phyloP scores from a whole-genome alignment of 1,140 invertebrate species.

The Magallana ariakensis region DNA sequence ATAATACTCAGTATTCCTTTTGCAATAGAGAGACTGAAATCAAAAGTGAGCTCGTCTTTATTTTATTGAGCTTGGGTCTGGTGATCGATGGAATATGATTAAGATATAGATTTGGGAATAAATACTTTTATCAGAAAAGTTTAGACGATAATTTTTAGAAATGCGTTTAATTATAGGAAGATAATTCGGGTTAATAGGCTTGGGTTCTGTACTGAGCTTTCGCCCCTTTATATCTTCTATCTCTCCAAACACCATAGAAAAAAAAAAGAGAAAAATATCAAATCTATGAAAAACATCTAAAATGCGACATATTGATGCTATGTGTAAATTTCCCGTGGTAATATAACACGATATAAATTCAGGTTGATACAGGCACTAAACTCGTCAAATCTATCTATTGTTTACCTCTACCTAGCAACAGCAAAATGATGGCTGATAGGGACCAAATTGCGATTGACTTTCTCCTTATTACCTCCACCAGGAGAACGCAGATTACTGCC shows the following conservation, averaged over 20 bases:
- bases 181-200: too few species aligned
- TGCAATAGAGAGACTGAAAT: too few species aligned
- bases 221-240: not conserved
- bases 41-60: too few species aligned
- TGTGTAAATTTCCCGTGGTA: not conserved
- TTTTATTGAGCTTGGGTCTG: too few species aligned
- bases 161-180: too few species aligned
- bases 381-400: conserved; percentile 1
- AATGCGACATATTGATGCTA: not conserved
- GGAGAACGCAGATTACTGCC: not conserved
- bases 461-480: not conserved
- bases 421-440: not conserved
- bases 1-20: too few species aligned
- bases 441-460: not conserved
- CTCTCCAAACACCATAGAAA: not conserved
- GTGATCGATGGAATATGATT: too few species aligned
- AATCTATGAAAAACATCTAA: not conserved
- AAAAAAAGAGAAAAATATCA: not conserved
- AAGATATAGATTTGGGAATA: too few species aligned
- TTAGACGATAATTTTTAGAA: too few species aligned
- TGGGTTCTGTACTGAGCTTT: not conserved
- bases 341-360: not conserved
- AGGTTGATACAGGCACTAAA: not conserved
- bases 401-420: conserved; percentile 6
- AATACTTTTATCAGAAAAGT: too few species aligned